These are phyloP conservation scores for Gallinago solitaria DNA, from an alignment of 2,797 vertebrate species.

Conservation along the genomic window DNA sequence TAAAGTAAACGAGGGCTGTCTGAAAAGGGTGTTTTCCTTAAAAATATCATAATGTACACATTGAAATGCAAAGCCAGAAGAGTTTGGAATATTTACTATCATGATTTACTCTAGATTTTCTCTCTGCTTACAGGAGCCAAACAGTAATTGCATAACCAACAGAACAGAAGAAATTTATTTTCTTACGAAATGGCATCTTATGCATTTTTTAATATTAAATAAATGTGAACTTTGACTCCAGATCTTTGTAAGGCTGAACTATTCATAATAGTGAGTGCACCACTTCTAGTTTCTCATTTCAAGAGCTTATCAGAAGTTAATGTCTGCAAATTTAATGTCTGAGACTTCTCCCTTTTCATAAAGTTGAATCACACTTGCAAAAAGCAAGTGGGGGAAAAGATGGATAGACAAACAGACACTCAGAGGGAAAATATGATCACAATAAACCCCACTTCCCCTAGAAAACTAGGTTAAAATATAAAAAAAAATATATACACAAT, in stretches of 20 bases:
- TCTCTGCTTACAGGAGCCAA: neutral
- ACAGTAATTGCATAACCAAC: neutral
- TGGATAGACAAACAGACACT: neutral
- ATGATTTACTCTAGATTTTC: neutral
- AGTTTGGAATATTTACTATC: neutral
- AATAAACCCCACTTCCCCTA: neutral
- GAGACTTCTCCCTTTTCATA: neutral
- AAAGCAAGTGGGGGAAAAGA: neutral
- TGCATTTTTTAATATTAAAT: neutral
- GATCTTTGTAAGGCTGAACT: neutral
- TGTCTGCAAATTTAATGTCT: neutral
- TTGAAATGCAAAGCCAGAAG: neutral
- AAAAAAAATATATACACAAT: neutral
- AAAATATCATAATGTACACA: neutral
- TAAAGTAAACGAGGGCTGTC: neutral
- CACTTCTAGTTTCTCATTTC: neutral
- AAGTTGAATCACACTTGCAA: neutral
- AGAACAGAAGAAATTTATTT: constrained; percentile 10
- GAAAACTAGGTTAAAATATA: neutral
- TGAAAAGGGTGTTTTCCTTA: neutral
- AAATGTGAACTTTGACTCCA: neutral
- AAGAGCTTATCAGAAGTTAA: neutral
- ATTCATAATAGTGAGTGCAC: neutral
- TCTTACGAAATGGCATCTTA: constrained; percentile 9
- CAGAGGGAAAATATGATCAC: neutral